A percentile compares a stretch with the other conserved stretches of the same genome.
These are phyloP conservation scores for Desmophyllum pertusum DNA, from an alignment of 92 coral and sea anemone genomes.

Conservation along the genomic window DNA sequence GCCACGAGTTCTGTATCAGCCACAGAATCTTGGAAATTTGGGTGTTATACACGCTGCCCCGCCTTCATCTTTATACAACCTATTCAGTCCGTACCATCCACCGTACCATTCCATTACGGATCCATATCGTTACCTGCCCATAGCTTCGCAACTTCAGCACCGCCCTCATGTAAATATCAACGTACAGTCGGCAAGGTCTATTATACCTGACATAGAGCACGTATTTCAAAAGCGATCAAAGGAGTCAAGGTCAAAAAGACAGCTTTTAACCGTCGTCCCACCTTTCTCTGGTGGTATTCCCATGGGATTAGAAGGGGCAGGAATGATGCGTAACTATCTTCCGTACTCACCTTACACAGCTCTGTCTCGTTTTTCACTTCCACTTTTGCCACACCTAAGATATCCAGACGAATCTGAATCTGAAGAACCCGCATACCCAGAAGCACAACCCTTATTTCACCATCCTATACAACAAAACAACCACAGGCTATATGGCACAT, in stretches of 20 bases:
- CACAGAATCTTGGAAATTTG: constrained; percentile 4
- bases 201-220: constrained; percentile 51
- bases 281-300: constrained; percentile 36
- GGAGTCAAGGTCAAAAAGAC: constrained; percentile 52
- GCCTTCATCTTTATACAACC: constrained; percentile 36
- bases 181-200: constrained; percentile 87
- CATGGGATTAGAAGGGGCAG: constrained; percentile 24
- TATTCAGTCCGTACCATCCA: constrained; percentile 38
- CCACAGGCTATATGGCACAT: constrained; percentile 8
- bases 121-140: constrained; percentile 9
- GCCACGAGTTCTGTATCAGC: constrained; percentile 44
- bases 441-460: constrained; percentile 19
- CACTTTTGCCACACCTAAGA: constrained; percentile 6
- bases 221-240: constrained; percentile 36
- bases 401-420: constrained; percentile 28
- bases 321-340: constrained; percentile 20
- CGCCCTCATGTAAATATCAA: constrained; percentile 94
- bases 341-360: constrained; percentile 34
- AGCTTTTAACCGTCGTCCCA: constrained; percentile 36
- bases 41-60: constrained; percentile 13
- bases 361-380: background rate
- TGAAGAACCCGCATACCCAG: constrained; percentile 38
- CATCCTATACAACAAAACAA: background rate
- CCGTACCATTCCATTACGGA: background rate
- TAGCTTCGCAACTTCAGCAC: background rate